A percentile compares a stretch with the other conserved stretches of the same genome.
phyloP scores from a whole-genome alignment of 1,140 invertebrate genomes.

The Papilio dardanus region DNA sequence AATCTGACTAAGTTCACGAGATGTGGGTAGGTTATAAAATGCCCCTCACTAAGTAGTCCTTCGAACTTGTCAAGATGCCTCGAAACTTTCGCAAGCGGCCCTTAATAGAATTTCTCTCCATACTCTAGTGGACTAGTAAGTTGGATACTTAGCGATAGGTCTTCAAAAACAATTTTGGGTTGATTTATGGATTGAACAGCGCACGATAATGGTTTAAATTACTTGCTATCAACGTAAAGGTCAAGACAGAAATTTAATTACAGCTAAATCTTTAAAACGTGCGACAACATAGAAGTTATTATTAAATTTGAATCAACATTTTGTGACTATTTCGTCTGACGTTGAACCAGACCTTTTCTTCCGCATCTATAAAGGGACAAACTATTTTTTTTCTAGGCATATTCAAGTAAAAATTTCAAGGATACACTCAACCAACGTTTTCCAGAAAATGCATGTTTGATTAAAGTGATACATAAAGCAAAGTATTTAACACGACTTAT shows the following conservation, averaged over 20 bases:
- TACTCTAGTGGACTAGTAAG: slow-evolving; percentile 52
- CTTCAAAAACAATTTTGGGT: slow-evolving; percentile 46
- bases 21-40: slow-evolving; percentile 56
- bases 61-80: slow-evolving; percentile 67
- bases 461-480: neutral
- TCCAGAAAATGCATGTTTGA: neutral
- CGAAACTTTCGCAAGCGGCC: slow-evolving; percentile 57
- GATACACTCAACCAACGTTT: neutral
- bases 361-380: neutral
- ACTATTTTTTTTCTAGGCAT: neutral
- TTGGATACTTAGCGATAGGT: slow-evolving; percentile 50
- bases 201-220: slow-evolving; percentile 13
- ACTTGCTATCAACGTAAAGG: neutral
- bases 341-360: neutral
- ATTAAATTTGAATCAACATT: neutral
- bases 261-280: neutral
- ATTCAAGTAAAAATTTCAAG: neutral
- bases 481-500: slow-evolving; percentile 21
- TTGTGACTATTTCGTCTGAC: neutral
- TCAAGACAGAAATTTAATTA: neutral
- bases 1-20: slow-evolving; percentile 38
- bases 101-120: slow-evolving; percentile 69
- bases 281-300: neutral
- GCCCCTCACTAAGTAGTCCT: slow-evolving; percentile 59
- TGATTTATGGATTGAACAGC: slow-evolving; percentile 16